Evolutionary conservation across 2,113 vertebrate species (phyloP), one percentile per base, ranked within the genome.

Genomic region (Morone chrysops): DNA sequence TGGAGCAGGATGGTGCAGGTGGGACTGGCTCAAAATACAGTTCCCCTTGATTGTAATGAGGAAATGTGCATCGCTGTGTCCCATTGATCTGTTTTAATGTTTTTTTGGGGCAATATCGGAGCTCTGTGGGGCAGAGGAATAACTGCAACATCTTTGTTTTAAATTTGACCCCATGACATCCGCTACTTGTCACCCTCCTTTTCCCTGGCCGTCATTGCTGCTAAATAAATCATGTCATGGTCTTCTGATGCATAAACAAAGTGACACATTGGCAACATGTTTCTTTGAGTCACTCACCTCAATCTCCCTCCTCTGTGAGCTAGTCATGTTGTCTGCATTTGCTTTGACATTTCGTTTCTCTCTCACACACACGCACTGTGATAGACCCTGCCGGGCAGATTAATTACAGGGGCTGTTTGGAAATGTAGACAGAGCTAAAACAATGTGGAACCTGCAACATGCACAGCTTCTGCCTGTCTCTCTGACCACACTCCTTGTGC

Each of bases 371-470:
- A 53, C 75, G 63, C 25, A n/a, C 1, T 41, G 56, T 3, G 22
- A 50, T 4, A 47, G 6, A 74, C 22, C 79, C 62, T 12, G 11
- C 12, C 2, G 16, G 41, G 65, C 73, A 57, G 68, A 66, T 81
- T 81, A 36, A 81, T 86, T 68, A 79, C 20, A 57, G 53, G 71
- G 72, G 73, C 76, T 65, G 62, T 66, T 82, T 71, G 56, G 38
- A 65, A 61, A 71, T 61, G 65, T 63, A 82, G 12, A 80, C 13
- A 4, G 16, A 31, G 22, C 65, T 61, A 9, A 77, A 70, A 66
- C 57, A 75, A 43, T 60, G 63, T 43, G 48, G 38, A 13, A 63
- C 50, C 11, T 38, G 0, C 51, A 40, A 18, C 61, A 43, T 17
- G 5, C 47, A 36, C 14, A n/a, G 22, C 62, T 20, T 69, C 22